phyloP scores from a whole-genome alignment of 2,888 invertebrate species.

The Sarcophaga variegata region DNA sequence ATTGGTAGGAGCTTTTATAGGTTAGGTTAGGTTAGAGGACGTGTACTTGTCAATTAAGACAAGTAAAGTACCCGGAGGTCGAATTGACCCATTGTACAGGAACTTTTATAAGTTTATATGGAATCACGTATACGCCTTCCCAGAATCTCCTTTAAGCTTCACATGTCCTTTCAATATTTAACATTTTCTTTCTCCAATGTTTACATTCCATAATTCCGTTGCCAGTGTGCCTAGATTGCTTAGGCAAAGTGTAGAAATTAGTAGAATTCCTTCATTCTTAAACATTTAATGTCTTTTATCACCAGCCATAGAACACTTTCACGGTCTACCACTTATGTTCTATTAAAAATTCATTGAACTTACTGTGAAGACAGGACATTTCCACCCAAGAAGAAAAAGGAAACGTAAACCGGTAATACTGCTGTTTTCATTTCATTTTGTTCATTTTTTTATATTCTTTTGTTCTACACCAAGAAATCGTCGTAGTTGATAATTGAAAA shows the following conservation, averaged over 20 bases:
- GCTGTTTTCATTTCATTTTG: not conserved
- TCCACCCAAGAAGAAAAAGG: not conserved
- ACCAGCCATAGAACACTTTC: conserved; percentile 59
- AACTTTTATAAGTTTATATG: too few relatives aligned
- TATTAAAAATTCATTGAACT: conserved; percentile 17
- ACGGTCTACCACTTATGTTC: conserved; percentile 53
- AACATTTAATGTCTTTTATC: conserved; percentile 55
- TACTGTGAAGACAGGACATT: conserved; percentile 22
- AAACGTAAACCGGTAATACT: not conserved
- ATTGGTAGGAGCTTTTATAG: too few relatives aligned
- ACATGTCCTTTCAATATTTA: not conserved
- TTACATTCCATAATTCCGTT: not conserved
- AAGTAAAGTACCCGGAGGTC: too few relatives aligned
- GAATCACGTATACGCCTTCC: too few relatives aligned
- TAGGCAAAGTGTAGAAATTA: not conserved
- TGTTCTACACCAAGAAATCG: not conserved
- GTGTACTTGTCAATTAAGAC: too few relatives aligned
- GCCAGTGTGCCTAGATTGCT: not conserved
- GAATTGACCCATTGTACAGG: too few relatives aligned
- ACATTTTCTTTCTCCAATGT: too few relatives aligned
- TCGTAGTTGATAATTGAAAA: conserved; percentile 61
- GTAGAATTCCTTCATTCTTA: conserved; percentile 10
- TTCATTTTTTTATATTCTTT: not conserved
- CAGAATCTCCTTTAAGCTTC: too few relatives aligned
- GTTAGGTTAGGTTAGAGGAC: too few relatives aligned